These are phyloP conservation scores for Spinus olivaceus DNA, from an alignment of 2,797 vertebrate species.

Conservation along the genomic window DNA sequence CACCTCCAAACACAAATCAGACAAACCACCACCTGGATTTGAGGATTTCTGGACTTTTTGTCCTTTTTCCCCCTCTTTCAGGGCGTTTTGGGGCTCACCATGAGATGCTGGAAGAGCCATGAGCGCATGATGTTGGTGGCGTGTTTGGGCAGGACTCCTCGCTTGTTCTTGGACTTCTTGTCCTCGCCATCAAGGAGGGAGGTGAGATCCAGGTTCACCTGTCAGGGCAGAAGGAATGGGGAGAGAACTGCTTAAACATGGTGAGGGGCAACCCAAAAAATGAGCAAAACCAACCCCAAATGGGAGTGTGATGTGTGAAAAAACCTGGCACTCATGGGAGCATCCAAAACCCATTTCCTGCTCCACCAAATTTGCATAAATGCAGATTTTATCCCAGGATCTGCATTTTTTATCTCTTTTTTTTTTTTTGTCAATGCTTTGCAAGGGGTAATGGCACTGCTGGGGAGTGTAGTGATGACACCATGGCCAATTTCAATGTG, in stretches of 20 bases:
- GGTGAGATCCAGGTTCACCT: slow-evolving; percentile 96
- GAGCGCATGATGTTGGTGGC: slow-evolving; percentile 99
- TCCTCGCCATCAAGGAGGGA: slow-evolving; percentile 95
- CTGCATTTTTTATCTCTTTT: not conserved
- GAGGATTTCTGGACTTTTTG: accelerated
- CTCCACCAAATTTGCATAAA: not conserved
- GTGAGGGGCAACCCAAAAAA: accelerated
- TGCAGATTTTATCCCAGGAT: not conserved
- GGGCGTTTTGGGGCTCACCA: slow-evolving; percentile 83
- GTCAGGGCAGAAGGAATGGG: slow-evolving; percentile 34
- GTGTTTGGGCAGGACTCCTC: slow-evolving; percentile 95
- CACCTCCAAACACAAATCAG: not conserved
- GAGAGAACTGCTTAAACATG: slow-evolving; percentile 14
- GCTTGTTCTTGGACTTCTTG: slow-evolving; percentile 98
- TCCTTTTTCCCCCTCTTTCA: not conserved
- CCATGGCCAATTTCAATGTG: accelerated
- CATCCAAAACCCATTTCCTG: not conserved
- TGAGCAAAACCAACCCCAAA: not conserved
- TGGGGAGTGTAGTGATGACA: accelerated
- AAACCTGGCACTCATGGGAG: accelerated
- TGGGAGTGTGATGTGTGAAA: not conserved
- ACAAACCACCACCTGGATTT: not conserved
- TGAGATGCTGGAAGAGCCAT: slow-evolving; percentile 99
- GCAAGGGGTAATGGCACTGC: not conserved
- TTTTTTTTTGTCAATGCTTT: not conserved